Evolutionary conservation across 2,888 invertebrate species (phyloP).

Genomic region (Drosophila barbarae): DNA sequence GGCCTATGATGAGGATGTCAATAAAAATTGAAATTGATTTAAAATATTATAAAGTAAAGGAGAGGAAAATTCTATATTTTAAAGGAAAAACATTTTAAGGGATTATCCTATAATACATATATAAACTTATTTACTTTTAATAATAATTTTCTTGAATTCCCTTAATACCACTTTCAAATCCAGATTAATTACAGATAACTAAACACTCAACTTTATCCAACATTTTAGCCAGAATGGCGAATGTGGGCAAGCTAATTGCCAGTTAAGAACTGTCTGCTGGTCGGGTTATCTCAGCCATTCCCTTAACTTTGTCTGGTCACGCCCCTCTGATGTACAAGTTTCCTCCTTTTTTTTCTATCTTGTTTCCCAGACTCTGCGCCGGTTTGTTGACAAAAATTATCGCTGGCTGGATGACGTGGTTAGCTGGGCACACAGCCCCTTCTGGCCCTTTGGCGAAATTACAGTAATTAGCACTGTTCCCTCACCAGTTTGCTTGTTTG

Average conservation of each 20-base stretch:
- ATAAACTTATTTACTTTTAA: background rate
- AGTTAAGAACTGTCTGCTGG: slow-evolving; percentile 43
- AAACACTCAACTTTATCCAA: slow-evolving; percentile 4
- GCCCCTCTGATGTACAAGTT: slow-evolving; percentile 25
- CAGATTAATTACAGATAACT: slow-evolving; percentile 1
- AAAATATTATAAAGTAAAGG: too few relatives aligned
- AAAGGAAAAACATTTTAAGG: background rate
- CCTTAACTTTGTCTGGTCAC: slow-evolving; percentile 20
- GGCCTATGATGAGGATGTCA: slow-evolving; percentile 50
- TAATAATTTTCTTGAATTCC: too few relatives aligned
- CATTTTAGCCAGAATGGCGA: slow-evolving; percentile 13
- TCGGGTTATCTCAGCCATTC: slow-evolving; percentile 14
- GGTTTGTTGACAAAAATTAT: slow-evolving; percentile 61
- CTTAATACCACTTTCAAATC: background rate
- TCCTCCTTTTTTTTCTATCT: background rate
- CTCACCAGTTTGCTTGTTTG: slow-evolving; percentile 19
- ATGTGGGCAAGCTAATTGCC: slow-evolving; percentile 36
- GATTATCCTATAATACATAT: too few relatives aligned
- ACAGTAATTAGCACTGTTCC: slow-evolving; percentile 52
- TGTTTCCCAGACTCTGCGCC: slow-evolving; percentile 3
- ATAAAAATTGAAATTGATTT: background rate
- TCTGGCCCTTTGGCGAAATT: slow-evolving; percentile 42
- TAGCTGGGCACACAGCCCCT: slow-evolving; percentile 18
- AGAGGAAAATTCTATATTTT: background rate
- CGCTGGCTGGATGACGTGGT: slow-evolving; percentile 49